Percentiles rank a stretch among this genome's conserved stretches.
Evolutionary conservation across 2,888 invertebrate species (phyloP).

Genomic region (Agrenia bidenticulata): DNA sequence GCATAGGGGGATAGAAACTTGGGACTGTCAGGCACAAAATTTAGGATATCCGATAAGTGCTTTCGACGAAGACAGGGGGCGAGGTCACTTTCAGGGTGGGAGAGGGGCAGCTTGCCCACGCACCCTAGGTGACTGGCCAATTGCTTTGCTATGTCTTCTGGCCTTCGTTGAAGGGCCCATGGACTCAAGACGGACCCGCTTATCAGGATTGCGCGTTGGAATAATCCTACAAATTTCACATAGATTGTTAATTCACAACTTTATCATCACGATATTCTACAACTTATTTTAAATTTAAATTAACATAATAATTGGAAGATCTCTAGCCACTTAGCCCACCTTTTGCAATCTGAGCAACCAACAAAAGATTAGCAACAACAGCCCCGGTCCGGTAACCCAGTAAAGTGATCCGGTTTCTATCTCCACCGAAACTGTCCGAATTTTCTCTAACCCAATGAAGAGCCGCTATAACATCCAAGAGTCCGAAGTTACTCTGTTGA

Average conservation of each 20-base stretch:
- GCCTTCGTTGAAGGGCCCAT: slow-evolving; percentile 78
- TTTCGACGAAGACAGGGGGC: slow-evolving; percentile 63
- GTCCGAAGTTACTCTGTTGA: slow-evolving; percentile 86
- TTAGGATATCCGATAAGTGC: slow-evolving; percentile 65
- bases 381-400: slow-evolving; percentile 97
- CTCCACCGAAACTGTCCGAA: slow-evolving; percentile 91
- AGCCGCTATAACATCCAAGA: slow-evolving; percentile 91
- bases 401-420: slow-evolving; percentile 86
- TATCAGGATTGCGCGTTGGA: slow-evolving; percentile 80
- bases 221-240: slow-evolving; percentile 68
- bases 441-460: slow-evolving; percentile 96
- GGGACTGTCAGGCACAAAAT: slow-evolving; percentile 51
- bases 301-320: too few relatives aligned
- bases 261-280: too few relatives aligned
- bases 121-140: slow-evolving; percentile 49
- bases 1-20: slow-evolving; percentile 51
- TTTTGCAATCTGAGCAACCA: slow-evolving; percentile 91
- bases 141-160: slow-evolving; percentile 55
- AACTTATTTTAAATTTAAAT: too few relatives aligned
- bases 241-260: too few relatives aligned
- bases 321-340: too few relatives aligned
- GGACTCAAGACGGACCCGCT: slow-evolving; percentile 86
- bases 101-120: slow-evolving; percentile 62
- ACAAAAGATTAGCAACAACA: slow-evolving; percentile 91
- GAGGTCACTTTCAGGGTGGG: slow-evolving; percentile 59